Percentiles rank a stretch among this genome's conserved stretches.
phyloP scores from a whole-genome alignment of 2,888 invertebrate species.

The Podotricha telesiphe region DNA sequence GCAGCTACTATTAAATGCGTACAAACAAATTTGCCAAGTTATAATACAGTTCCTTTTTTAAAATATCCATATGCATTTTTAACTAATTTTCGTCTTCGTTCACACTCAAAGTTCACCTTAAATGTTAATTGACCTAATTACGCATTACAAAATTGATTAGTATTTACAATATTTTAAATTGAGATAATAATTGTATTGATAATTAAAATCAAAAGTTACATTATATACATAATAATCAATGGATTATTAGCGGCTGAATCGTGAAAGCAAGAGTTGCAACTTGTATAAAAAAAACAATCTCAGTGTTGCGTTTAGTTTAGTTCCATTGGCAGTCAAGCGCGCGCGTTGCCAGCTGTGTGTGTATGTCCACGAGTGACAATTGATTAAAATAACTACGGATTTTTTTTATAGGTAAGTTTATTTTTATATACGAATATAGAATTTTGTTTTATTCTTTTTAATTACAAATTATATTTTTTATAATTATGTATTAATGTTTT shows the following conservation, averaged over 20 bases:
- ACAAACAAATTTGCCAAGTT: too few species aligned
- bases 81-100: too few species aligned
- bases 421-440: not conserved
- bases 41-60: too few species aligned
- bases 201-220: not conserved
- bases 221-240: slow-evolving; percentile 8
- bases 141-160: too few species aligned
- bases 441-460: not conserved
- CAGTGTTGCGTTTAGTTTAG: slow-evolving; percentile 17
- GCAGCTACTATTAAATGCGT: too few species aligned
- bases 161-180: too few species aligned
- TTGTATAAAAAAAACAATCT: too few species aligned
- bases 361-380: not conserved
- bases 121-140: too few species aligned
- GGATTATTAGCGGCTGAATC: slow-evolving; percentile 17
- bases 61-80: too few species aligned
- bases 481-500: not conserved
- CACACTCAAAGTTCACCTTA: too few species aligned
- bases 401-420: slow-evolving; percentile 26
- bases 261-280: slow-evolving; percentile 39
- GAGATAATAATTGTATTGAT: not conserved
- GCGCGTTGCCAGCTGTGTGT: slow-evolving; percentile 16
- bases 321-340: slow-evolving; percentile 14
- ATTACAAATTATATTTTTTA: not conserved
- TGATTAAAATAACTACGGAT: slow-evolving; percentile 8